phyloP scores from a whole-genome alignment of 2,113 vertebrate species.

The Odobenus rosmarus region DNA sequence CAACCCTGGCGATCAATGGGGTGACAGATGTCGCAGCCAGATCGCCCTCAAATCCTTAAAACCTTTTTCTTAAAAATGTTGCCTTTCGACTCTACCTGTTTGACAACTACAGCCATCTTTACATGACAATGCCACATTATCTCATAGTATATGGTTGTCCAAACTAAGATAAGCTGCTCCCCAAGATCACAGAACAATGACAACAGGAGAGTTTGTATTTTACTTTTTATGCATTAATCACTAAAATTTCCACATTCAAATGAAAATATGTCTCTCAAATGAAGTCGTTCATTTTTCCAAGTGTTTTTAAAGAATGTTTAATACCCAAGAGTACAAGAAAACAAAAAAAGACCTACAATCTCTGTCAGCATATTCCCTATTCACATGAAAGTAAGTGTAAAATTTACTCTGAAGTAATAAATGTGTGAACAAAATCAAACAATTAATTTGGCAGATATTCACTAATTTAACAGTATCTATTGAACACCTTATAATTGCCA shows the following conservation, averaged over 20 bases:
- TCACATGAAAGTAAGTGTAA: not conserved
- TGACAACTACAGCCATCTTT: not conserved
- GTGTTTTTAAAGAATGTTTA: not conserved
- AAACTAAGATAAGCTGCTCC: not conserved
- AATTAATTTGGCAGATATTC: not conserved
- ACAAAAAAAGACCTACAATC: not conserved
- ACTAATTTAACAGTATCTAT: not conserved
- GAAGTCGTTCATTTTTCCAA: not conserved
- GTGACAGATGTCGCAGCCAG: no score
- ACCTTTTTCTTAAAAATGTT: not conserved
- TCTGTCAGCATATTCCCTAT: not conserved
- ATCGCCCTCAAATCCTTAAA: no score
- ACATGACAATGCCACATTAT: no score
- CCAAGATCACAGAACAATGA: slow-evolving; percentile 26
- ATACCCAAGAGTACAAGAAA: not conserved
- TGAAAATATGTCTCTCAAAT: not conserved
- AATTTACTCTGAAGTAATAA: slow-evolving; percentile 39
- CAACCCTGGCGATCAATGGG: no score
- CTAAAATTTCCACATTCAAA: not conserved
- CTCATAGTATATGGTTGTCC: not conserved
- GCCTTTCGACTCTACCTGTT: not conserved
- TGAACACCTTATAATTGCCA: not conserved
- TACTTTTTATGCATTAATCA: not conserved
- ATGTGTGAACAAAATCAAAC: not conserved
- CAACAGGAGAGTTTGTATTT: not conserved